Base-by-base conservation (phyloP, 2,797 vertebrate genomes). In the Anguilla anguilla region DNA sequence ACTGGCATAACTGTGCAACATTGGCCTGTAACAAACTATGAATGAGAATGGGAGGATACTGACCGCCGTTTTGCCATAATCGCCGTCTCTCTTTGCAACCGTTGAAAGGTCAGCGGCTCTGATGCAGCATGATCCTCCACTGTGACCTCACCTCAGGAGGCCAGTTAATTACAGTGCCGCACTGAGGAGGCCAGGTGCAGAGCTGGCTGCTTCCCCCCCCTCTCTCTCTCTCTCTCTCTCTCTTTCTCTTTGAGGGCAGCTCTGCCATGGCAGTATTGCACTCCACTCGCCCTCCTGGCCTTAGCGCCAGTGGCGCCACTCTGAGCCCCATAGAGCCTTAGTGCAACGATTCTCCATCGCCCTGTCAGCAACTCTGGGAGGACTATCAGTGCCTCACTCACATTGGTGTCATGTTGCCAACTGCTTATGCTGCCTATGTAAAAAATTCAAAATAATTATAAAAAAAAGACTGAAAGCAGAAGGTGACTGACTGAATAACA, bases 101-200 rank as follows among this genome's bases (percentile, higher is more conserved):
- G 51, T 49, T 79, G 43, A 88, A 88, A 88, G 87, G 87, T 88
- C 87, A 88, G 67, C 3, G n/a, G 25, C 69, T 85, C n/a, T 74
- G 55, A 85, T 84, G 51, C 87, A 43, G 67, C 22, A 19, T 57
- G 55, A 85, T 85, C 82, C 83, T 88, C 69, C 57, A 39, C 83
- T 79, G 69, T 31, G 83, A 77, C 55, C 53, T 64, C 87, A 88
- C 87, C 83, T 79, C n/a, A 22, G 83, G 83, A 85, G 83, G 87
- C 55, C n/a, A 72, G 53, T 85, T 88, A 88, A 88, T 88, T 88
- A 88, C 69, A 39, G 69, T 7, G 25, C 83, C 57, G 28, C 83
- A 69, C 83, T 53, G 35, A 72, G 69, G 83, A 81, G 69, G 64
- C 25, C 83, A 59, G 87, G 69, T 25, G 53, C 17, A 19, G 49